phyloP scores from a whole-genome alignment of 2,888 invertebrate species.

The Metacarcinus magister region DNA sequence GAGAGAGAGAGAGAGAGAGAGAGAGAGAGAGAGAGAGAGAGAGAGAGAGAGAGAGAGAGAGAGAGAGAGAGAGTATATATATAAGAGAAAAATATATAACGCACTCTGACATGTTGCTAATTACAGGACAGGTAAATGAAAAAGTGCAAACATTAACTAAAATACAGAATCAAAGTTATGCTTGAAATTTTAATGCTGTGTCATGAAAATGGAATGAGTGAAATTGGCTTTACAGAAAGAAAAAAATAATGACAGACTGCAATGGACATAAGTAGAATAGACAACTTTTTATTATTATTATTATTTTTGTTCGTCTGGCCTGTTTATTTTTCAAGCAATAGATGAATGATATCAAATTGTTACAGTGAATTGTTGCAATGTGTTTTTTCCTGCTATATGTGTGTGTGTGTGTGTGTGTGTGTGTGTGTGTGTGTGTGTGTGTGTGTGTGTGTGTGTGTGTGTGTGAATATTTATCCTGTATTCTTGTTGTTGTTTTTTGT shows the following conservation, averaged over 20 bases:
- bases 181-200: not conserved
- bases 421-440: conserved; percentile 7
- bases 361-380: not conserved
- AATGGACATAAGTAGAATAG: not conserved
- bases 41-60: not conserved
- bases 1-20: not conserved
- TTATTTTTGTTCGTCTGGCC: not conserved
- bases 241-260: not conserved
- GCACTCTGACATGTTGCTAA: not conserved
- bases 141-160: not conserved
- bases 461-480: not conserved
- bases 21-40: not conserved
- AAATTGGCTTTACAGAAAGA: not conserved
- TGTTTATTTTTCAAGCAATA: not conserved
- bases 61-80: not conserved
- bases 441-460: conserved; percentile 39
- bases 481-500: not conserved
- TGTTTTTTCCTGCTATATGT: not conserved
- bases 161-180: not conserved
- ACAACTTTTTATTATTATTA: not conserved
- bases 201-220: not conserved
- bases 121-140: not conserved
- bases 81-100: not conserved
- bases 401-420: not conserved
- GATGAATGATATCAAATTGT: not conserved